Base-by-base conservation (phyloP, 2,797 vertebrate species). In the Notolepis coatsorum region DNA sequence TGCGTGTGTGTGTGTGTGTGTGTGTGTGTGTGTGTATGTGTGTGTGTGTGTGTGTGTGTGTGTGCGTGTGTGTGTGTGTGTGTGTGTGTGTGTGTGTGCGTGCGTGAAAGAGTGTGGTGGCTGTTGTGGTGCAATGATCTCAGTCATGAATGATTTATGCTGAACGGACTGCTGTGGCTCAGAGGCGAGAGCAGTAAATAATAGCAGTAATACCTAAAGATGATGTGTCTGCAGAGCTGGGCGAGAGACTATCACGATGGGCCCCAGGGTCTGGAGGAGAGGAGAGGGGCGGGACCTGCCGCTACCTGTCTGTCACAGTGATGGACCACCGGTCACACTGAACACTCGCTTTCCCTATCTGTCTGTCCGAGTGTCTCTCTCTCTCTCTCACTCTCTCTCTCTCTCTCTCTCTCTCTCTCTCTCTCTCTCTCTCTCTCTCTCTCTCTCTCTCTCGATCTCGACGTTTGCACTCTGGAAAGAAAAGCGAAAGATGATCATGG, bases 131-230 rank as follows among this genome's bases (percentile, higher is more conserved):
- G 81, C 77, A 84, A 78, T 85, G 85, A 87, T 82, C 79, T 88
- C 84, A 84, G 85, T 78, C 72, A 83, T 88, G 73, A 73, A 89
- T 88, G 79, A 85, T 88, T 84, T 77, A 88, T 65, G 49, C 77
- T 53, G 71, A 72, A 81, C 83, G 72, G 81, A 71, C 73, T 45
- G 71, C 56, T 62, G 70, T 67, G 82, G 77, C 73, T 61, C 45
- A 9, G 12, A 63, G 73, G 61, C 59, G 45, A 25, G 65, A 51
- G 35, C 53, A 63, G 73, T 88, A 85, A 86, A 87, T 82, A 85
- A 79, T 50, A 77, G 65, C 58, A 73, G 63, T 55, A 46, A 67
- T 71, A 75, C 56, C 62, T 52, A 56, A 56, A 82, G 67, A 71
- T 70, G 20, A 79, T 68, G 65, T 41, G 18, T 41, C 43, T 63